A percentile compares a stretch with the other conserved stretches of the same genome.
Conservation (phyloP, 1,140 invertebrate species). For the Drosophila bocqueti region DNA sequence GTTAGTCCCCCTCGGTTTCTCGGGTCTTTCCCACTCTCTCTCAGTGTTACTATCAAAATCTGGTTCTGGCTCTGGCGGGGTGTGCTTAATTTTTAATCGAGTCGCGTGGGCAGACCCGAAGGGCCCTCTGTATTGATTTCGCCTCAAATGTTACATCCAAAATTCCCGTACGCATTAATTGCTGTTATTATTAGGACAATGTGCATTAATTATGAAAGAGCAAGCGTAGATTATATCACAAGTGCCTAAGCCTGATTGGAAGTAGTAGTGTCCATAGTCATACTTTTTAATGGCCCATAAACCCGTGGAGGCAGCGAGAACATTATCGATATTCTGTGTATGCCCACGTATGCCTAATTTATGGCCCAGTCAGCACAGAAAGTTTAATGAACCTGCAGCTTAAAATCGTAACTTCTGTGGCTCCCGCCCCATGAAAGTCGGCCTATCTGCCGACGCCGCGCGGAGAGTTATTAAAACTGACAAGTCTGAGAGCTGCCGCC, state of each 20-base stretch:
- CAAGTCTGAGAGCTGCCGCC: constrained; percentile 21
- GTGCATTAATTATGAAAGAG: constrained; percentile 67
- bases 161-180: constrained; percentile 67
- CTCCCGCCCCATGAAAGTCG: constrained; percentile 29
- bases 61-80: constrained; percentile 22
- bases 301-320: constrained; percentile 6
- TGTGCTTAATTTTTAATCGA: constrained; percentile 53
- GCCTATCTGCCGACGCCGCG: constrained; percentile 16
- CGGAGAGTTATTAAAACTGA: constrained; percentile 53
- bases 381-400: constrained; percentile 71
- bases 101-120: constrained; percentile 45
- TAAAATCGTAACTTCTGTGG: constrained; percentile 44
- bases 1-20: constrained; percentile 20
- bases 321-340: constrained; percentile 46
- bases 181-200: constrained; percentile 73
- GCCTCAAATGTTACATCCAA: constrained; percentile 35
- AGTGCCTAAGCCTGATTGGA: constrained; percentile 30
- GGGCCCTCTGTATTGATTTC: constrained; percentile 56
- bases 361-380: constrained; percentile 51
- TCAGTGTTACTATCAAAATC: constrained; percentile 17
- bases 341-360: constrained; percentile 51
- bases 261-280: constrained; percentile 39
- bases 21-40: constrained; percentile 60
- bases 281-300: constrained; percentile 64
- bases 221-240: constrained; percentile 62